Conservation (phyloP, 2,797 vertebrate genomes). For the Lemur catta region DNA sequence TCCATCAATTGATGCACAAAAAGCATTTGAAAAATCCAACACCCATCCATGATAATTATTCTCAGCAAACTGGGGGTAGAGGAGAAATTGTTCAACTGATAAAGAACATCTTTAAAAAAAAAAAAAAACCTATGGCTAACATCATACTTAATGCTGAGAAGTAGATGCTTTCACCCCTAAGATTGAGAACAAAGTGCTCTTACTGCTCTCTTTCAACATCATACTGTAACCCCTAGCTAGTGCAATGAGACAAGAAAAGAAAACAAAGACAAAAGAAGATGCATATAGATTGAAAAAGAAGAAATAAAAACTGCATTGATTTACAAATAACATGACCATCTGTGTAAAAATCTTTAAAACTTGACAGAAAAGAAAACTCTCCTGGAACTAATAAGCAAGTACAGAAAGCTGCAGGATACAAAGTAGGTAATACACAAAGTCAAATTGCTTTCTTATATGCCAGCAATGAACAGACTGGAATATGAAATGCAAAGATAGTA, state of each 20-base stretch:
- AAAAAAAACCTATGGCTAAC: background rate
- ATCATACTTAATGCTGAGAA: background rate
- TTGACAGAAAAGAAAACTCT: background rate
- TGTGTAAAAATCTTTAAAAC: background rate
- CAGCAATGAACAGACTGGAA: background rate
- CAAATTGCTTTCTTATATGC: background rate
- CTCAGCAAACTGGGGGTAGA: background rate
- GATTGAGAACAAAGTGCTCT: background rate
- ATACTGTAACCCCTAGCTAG: background rate
- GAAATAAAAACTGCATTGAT: background rate
- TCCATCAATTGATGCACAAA: background rate
- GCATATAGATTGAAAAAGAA: background rate
- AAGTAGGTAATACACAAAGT: background rate
- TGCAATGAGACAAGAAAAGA: slow-evolving; percentile 17
- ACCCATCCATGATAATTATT: background rate
- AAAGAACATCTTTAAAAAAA: background rate
- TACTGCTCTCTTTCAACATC: background rate
- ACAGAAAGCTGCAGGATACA: background rate
- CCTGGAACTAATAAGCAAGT: background rate
- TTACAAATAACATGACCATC: background rate
- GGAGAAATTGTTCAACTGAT: background rate
- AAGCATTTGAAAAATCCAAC: background rate
- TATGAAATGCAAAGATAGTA: background rate
- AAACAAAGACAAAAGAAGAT: background rate
- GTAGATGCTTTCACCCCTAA: background rate